phyloP scores from a whole-genome alignment of 2,113 vertebrate species.

The Grallaria varia region DNA sequence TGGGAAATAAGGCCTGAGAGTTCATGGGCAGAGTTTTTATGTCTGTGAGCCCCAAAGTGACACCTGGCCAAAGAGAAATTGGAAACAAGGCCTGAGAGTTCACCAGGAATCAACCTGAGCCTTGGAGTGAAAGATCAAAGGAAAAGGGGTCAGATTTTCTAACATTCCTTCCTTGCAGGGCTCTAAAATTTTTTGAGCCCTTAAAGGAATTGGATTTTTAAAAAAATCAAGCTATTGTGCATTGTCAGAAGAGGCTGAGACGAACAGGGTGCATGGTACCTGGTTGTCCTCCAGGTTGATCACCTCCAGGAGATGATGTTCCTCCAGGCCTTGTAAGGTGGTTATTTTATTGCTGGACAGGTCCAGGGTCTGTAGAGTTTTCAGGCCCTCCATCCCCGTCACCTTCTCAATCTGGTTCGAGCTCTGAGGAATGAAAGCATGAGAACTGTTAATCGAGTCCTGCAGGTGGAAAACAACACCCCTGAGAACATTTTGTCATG shows the following conservation, averaged over 20 bases:
- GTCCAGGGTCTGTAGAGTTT: constrained; percentile 78
- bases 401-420: constrained; percentile 83
- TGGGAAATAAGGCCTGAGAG: background rate
- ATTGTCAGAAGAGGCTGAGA: background rate
- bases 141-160: background rate
- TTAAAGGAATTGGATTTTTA: background rate
- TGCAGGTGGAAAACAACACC: background rate
- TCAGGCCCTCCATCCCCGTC: constrained; percentile 78
- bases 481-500: background rate
- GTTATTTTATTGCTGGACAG: constrained; percentile 85
- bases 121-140: background rate
- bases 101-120: background rate
- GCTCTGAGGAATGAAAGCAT: constrained; percentile 70
- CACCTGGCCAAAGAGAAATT: background rate
- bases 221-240: background rate
- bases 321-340: constrained; percentile 82
- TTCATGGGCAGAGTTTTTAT: too few species aligned
- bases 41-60: too few species aligned
- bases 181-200: background rate
- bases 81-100: too few species aligned
- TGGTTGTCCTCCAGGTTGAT: constrained; percentile 87
- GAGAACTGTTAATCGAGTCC: background rate
- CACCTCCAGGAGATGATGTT: constrained; percentile 75
- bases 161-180: rapidly evolving
- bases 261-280: constrained; percentile 64